phyloP scores from a whole-genome alignment of 2,113 vertebrate genomes.

The Melospiza georgiana region DNA sequence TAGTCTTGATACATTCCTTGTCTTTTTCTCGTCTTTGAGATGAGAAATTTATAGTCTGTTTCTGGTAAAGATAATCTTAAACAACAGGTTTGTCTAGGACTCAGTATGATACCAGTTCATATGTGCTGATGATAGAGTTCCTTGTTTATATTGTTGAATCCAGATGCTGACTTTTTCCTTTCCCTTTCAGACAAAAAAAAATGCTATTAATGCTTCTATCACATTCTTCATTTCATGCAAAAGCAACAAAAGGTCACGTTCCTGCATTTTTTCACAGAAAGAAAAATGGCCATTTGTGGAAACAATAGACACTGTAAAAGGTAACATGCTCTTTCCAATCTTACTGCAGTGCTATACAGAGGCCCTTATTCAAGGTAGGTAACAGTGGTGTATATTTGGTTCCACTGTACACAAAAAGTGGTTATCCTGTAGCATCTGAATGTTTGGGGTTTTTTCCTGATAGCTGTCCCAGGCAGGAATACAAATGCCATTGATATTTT shows the following conservation, averaged over 20 bases:
- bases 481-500: neutral
- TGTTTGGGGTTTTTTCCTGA: neutral
- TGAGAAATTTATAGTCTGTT: slow-evolving; percentile 19
- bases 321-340: neutral
- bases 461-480: neutral
- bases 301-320: neutral
- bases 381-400: neutral
- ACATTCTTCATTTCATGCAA: neutral
- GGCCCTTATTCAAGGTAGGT: neutral
- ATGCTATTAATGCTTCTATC: neutral
- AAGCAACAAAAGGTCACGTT: neutral
- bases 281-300: neutral
- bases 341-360: neutral
- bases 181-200: neutral
- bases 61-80: neutral
- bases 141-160: neutral
- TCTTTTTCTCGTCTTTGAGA: neutral
- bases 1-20: neutral
- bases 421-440: neutral
- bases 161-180: neutral
- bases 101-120: neutral
- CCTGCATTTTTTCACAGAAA: neutral
- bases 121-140: neutral
- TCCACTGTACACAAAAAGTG: neutral
- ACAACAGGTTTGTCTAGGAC: neutral